phyloP scores from a whole-genome alignment of 30 jellyfish, hydroid and myxozoan genomes.

The Hydractinia echinata region DNA sequence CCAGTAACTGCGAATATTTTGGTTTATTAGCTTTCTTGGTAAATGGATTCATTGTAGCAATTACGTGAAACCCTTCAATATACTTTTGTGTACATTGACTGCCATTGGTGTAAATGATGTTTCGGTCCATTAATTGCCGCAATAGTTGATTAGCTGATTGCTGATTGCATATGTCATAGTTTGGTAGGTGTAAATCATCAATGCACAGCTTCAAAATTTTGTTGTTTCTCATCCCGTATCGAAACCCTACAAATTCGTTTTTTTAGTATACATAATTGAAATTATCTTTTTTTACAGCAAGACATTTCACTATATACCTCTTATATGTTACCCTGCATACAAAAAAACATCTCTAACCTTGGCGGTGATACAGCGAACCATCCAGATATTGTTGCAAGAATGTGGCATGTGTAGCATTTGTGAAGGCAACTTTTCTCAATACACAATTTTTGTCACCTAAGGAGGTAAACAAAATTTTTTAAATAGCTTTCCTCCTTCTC shows the following conservation, averaged over 20 bases:
- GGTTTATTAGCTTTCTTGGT: neutral
- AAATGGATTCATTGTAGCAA: constrained; percentile 42
- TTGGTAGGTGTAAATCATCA: constrained; percentile 60
- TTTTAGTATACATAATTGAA: no score
- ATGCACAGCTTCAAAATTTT: constrained; percentile 51
- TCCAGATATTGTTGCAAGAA: constrained; percentile 60
- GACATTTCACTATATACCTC: no score
- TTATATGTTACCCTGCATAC: no score
- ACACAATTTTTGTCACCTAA: constrained; percentile 35
- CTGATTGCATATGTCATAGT: constrained; percentile 20
- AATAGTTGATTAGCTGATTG: constrained; percentile 51
- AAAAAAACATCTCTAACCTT: constrained; percentile 47
- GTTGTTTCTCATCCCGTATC: constrained; percentile 71
- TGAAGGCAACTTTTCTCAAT: constrained; percentile 46
- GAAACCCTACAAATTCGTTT: constrained; percentile 44
- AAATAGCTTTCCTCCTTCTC: neutral
- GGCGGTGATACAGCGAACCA: constrained; percentile 55
- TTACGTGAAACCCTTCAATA: constrained; percentile 62
- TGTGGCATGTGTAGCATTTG: constrained; percentile 71
- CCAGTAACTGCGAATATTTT: neutral
- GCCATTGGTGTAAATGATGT: constrained; percentile 51
- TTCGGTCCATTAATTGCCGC: constrained; percentile 72
- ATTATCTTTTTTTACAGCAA: no score
- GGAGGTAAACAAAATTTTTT: neutral
- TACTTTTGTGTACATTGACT: constrained; percentile 58